phyloP scores from a whole-genome alignment of 2,888 invertebrate genomes.

The Pinctada fucata region DNA sequence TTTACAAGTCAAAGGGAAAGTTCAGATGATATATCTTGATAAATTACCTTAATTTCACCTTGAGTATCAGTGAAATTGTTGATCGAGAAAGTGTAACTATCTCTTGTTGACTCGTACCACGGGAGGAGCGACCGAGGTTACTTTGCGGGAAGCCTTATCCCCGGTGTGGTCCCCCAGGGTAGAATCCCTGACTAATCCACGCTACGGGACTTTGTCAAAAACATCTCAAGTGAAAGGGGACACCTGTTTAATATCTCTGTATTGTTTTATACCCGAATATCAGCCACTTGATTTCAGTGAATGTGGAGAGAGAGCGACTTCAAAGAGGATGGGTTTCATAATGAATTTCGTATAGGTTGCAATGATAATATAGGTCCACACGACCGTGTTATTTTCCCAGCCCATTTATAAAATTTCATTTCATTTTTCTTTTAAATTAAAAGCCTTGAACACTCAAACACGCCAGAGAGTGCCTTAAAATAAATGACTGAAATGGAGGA shows the following conservation, averaged over 20 bases:
- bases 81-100: constrained; percentile 38
- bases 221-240: constrained; percentile 33
- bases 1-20: constrained; percentile 28
- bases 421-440: not conserved
- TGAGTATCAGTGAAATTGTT: constrained; percentile 3
- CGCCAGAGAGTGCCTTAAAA: too few relatives aligned
- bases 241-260: constrained; percentile 23
- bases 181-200: constrained; percentile 34
- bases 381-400: not conserved
- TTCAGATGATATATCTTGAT: constrained; percentile 31
- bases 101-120: constrained; percentile 11
- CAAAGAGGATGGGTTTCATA: constrained; percentile 5
- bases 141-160: constrained; percentile 23
- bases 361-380: not conserved
- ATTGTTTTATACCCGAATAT: constrained; percentile 24
- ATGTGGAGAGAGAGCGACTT: constrained; percentile 11
- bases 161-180: constrained; percentile 23
- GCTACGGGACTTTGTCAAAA: constrained; percentile 17
- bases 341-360: not conserved
- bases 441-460: not conserved
- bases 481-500: too few relatives aligned
- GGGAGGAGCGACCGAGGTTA: not conserved
- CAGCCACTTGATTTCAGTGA: constrained; percentile 22
- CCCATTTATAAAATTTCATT: not conserved
- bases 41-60: constrained; percentile 24